phyloP scores from a whole-genome alignment of 2,797 vertebrate genomes.

The Phaenicophaeus curvirostris region DNA sequence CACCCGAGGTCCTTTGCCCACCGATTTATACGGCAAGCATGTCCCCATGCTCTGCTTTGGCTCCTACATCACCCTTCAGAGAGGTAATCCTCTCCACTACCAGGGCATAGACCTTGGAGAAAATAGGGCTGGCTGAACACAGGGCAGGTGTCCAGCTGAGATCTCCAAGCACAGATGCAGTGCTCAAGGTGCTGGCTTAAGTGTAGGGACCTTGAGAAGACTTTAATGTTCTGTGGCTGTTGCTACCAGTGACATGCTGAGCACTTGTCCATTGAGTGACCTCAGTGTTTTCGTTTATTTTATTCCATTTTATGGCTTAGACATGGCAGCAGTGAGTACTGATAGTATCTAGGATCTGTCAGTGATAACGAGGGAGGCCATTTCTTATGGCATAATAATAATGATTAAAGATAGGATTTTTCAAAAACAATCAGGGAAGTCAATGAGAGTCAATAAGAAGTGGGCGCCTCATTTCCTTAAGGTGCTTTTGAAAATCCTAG shows the following conservation, averaged over 20 bases:
- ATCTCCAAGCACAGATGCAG: not conserved
- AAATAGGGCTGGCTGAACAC: not conserved
- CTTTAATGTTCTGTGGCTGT: not conserved
- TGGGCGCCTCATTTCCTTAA: conserved; percentile 11
- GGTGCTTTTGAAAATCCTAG: conserved; percentile 33
- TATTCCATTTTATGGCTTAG: not conserved
- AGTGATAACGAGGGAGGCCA: not conserved
- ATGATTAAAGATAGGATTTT: conserved; percentile 15
- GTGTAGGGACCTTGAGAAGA: not conserved
- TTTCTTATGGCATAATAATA: not conserved
- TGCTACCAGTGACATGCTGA: not conserved
- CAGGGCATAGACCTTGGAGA: not conserved
- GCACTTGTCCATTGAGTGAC: not conserved
- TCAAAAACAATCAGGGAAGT: conserved; percentile 7
- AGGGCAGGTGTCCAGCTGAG: not conserved
- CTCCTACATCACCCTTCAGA: not conserved
- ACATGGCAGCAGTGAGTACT: not conserved
- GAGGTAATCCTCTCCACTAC: not conserved
- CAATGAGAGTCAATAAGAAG: conserved; percentile 31
- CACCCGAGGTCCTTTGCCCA: not conserved
- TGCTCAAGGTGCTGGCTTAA: not conserved
- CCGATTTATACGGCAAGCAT: not conserved
- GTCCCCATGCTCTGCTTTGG: not conserved
- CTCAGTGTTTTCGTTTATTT: not conserved
- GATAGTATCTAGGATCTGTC: not conserved